These are phyloP conservation scores for Ramphastos sulfuratus DNA, from an alignment of 2,113 vertebrate species.

Conservation along the genomic window DNA sequence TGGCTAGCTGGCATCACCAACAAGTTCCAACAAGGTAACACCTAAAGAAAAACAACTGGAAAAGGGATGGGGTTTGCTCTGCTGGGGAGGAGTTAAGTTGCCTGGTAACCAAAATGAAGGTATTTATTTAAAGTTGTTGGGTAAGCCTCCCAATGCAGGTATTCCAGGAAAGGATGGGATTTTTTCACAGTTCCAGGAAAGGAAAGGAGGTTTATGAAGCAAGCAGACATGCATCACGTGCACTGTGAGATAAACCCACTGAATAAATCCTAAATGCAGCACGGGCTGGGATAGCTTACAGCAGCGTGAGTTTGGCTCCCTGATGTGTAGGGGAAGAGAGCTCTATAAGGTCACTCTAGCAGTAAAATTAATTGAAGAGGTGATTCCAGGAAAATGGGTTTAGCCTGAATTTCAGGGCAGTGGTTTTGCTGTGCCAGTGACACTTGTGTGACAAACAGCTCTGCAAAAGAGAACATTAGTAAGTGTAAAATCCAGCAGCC, in stretches of 20 bases:
- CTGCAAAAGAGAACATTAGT: not conserved
- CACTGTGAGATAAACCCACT: not conserved
- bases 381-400: not conserved
- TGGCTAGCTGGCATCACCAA: not conserved
- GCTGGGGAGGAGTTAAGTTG: not conserved
- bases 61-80: not conserved
- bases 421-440: not conserved
- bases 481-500: not conserved
- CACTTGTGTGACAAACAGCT: not conserved
- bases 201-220: not conserved
- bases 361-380: not conserved
- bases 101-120: not conserved
- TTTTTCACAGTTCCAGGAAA: not conserved
- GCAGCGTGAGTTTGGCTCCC: not conserved
- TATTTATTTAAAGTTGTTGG: not conserved
- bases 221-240: not conserved
- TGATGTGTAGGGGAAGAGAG: not conserved
- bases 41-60: not conserved
- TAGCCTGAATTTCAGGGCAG: not conserved
- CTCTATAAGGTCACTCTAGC: not conserved
- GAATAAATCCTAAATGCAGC: not conserved
- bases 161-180: slow-evolving; percentile 18
- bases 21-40: not conserved
- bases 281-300: not conserved
- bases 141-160: slow-evolving; percentile 27